These are phyloP conservation scores for Cyclopterus lumpus DNA, from an alignment of 2,797 vertebrate genomes.

Conservation along the genomic window DNA sequence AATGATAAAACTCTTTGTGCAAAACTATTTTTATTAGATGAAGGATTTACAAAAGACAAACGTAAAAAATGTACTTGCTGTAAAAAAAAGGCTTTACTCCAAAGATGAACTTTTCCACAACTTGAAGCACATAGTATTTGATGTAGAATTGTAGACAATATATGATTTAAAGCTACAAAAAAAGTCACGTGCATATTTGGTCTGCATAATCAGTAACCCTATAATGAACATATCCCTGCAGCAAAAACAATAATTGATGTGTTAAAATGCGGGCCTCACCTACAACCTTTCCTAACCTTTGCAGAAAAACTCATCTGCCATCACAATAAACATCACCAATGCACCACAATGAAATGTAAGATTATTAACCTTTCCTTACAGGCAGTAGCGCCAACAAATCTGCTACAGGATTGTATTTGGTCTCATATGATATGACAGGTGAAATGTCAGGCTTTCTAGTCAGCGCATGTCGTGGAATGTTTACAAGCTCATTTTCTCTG, in stretches of 20 bases:
- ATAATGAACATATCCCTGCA: background rate
- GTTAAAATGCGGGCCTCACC: background rate
- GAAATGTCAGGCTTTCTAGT: slow-evolving; percentile 60
- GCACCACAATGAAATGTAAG: background rate
- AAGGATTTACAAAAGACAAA: background rate
- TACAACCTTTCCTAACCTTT: slow-evolving; percentile 8
- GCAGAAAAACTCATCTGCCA: background rate
- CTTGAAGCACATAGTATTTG: background rate
- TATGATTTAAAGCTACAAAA: background rate
- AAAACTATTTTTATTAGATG: background rate
- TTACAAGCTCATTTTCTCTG: slow-evolving; percentile 53
- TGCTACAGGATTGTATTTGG: slow-evolving; percentile 40
- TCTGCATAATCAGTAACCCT: background rate
- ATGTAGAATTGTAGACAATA: background rate
- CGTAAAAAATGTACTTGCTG: background rate
- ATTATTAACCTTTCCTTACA: slow-evolving; percentile 2
- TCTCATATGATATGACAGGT: slow-evolving; percentile 32
- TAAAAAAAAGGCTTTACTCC: background rate
- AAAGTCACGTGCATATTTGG: background rate
- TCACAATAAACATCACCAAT: background rate
- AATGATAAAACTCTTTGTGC: background rate
- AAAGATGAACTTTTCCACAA: background rate
- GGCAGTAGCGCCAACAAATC: slow-evolving; percentile 15
- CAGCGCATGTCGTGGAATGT: slow-evolving; percentile 67
- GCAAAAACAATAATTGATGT: background rate